Base-by-base conservation (phyloP, 2,797 vertebrate genomes). In the Xiphorhynchus erythropygius region DNA sequence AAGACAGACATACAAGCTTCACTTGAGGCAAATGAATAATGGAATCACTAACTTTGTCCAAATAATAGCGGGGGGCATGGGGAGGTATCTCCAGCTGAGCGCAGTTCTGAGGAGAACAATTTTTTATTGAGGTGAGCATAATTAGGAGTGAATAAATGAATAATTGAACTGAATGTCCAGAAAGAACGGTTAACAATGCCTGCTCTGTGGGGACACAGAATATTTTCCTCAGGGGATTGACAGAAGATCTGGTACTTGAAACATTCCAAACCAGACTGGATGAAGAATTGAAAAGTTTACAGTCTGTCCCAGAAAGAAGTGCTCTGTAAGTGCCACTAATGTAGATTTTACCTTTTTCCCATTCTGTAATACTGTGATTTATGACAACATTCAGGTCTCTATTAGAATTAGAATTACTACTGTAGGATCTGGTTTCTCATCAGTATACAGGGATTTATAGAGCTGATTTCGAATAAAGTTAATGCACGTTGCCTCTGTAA, bases 131-230 rank as follows among this genome's bases (percentile, higher is more conserved):
- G 86, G 87, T 94, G 81, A 95, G 84, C 59, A 89, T 93, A 95
- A 96, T 94, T 92, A 93, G 87, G 75, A 92, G 56, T 95, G 95
- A 94, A 92, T 96, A 94, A 95, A 94, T 96, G 93, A 95, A 93
- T 94, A 93, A 91, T 87, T 96, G 84, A 91, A 87, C 68, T 68
- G 84, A 94, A 91, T 87, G 82, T 87, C 84, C 92, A 80, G 82
- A 89, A 95, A 93, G 75, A 96, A 7, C 8, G 5, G 15, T 60
- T 73, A 90, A 94, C 74, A 94, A 87, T 90, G 67, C 88, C 59
- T 82, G 67, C 89, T 89, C 89, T 94, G 82, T 94, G 69, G 82
- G 64, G 60, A 76, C 67, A 69, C 0, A 13, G 87, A 82, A 56
- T 92, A 87, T 95, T 95, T 87, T 87, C 89, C 91, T 92, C 84